Base-by-base conservation (phyloP, 2,888 invertebrate genomes). In the Cantharis rustica region DNA sequence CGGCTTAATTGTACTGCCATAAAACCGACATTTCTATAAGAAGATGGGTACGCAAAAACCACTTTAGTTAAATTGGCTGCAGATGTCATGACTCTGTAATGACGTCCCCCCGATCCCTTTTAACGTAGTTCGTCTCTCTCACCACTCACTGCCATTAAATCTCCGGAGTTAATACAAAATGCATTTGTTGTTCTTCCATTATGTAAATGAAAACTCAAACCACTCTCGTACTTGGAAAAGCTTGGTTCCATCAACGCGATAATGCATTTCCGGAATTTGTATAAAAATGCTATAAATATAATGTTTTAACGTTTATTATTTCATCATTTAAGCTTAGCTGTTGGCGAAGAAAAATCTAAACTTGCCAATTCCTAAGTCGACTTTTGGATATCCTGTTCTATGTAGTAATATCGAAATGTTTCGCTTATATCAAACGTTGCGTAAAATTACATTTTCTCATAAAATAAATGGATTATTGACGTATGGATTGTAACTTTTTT, bases 141-240 rank as follows among this genome's bases (percentile, higher is more conserved):
- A 77, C 84, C 85, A 84, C 86, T 86, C 85, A 83, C 84, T 84
- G 85, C 88, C 88, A 88, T 88, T 88, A 88, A 88, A 88, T 88
- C 88, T 88, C 87, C 87, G 86, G 86, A 87, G 87, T 87, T 88
- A 88, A 88, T 88, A 88, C 88, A 87, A 88, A 88, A 88, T 88
- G 88, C 88, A 88, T 88, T 88, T 88, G 88, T 88, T 88, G 88
- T 88, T 88, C 87, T 88, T 88, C 88, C 88, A 88, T 88, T 88
- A 88, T 88, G 88, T 87, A 88, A 88, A 88, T 88, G 88, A 88
- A 88, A 88, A 88, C 87, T 87, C 86, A 83, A 85, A 86, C 84
- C 84, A 85, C 85, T 85, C 84, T 83, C 83, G 81, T 80, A 80
- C 81, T 76, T 80, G 80, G 82, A 81, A 83, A 83, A 83, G 83